Percentiles rank a stretch among this genome's conserved stretches.
These are phyloP conservation scores for Euspilapteryx auroguttella DNA, from an alignment of 2,888 invertebrate genomes.

Conservation along the genomic window DNA sequence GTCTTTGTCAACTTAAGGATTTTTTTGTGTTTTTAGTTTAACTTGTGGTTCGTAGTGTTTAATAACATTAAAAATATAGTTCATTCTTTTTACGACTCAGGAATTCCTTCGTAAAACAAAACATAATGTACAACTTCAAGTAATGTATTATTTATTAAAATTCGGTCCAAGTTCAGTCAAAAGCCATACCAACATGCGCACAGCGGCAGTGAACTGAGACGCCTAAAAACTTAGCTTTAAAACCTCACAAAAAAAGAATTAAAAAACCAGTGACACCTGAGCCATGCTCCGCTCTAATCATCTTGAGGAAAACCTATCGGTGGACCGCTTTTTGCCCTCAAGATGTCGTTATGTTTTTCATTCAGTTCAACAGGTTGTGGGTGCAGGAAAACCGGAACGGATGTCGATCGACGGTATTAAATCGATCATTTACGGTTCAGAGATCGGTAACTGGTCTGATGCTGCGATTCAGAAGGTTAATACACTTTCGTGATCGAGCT, in stretches of 20 bases:
- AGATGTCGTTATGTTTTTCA: constrained; percentile 12
- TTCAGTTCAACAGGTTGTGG: constrained; percentile 12
- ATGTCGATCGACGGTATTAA: constrained; percentile 17
- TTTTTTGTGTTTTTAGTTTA: too few species aligned
- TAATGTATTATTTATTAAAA: too few species aligned
- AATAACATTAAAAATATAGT: too few species aligned
- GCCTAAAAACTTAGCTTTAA: constrained; percentile 8
- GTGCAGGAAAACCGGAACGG: constrained; percentile 21
- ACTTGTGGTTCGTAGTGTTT: too few species aligned
- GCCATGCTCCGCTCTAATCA: too few species aligned
- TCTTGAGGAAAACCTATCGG: constrained; percentile 9
- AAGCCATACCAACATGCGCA: constrained; percentile 12
- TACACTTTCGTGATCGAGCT: constrained; percentile 12
- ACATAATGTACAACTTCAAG: too few species aligned
- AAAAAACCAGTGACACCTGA: too few species aligned
- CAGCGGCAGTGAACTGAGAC: constrained; percentile 10
- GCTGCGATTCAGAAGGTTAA: constrained; percentile 22
- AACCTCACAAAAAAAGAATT: too few species aligned
- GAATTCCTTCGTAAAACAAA: too few species aligned
- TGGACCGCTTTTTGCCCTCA: constrained; percentile 6
- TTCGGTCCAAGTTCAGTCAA: constrained; percentile 34
- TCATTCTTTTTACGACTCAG: too few species aligned
- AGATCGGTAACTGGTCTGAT: constrained; percentile 11
- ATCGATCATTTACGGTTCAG: constrained; percentile 36
- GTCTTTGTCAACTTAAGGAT: too few species aligned